Conservation (phyloP, 2,113 vertebrate genomes). For the Ammodytes dubius region DNA sequence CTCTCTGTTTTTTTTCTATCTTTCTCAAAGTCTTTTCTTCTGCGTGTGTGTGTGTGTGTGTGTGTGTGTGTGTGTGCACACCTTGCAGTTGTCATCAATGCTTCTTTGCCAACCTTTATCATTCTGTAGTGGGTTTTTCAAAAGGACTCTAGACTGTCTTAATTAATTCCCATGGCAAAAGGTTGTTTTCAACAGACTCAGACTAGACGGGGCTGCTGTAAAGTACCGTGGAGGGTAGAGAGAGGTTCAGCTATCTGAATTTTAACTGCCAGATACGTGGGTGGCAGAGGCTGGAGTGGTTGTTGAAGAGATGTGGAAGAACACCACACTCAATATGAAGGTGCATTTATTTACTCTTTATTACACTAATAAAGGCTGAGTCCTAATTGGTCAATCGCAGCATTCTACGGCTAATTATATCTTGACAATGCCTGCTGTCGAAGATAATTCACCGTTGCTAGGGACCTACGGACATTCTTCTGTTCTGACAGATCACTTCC, state of each 20-base stretch:
- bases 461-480: too few species aligned
- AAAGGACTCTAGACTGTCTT: background rate
- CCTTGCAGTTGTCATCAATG: background rate
- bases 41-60: background rate
- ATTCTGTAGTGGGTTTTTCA: background rate
- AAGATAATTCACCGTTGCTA: too few species aligned
- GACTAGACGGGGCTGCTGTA: constrained; percentile 8
- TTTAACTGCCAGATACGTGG: constrained; percentile 35
- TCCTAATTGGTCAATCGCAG: too few species aligned
- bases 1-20: background rate
- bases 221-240: background rate
- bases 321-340: background rate
- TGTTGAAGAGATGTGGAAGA: constrained; percentile 7
- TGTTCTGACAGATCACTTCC: too few species aligned
- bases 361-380: too few species aligned
- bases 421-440: too few species aligned
- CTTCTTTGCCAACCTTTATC: background rate
- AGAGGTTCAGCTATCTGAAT: constrained; percentile 25
- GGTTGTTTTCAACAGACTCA: constrained; percentile 15
- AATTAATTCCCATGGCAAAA: constrained; percentile 53
- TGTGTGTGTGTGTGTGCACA: background rate
- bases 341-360: constrained; percentile 4
- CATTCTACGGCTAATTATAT: too few species aligned
- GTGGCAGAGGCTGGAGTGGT: constrained; percentile 8
- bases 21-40: too few species aligned